Percentiles rank a stretch among this genome's conserved stretches.
Conservation (phyloP, 64 coral and sea anemone species). For the Stichodactyla mertensii region DNA sequence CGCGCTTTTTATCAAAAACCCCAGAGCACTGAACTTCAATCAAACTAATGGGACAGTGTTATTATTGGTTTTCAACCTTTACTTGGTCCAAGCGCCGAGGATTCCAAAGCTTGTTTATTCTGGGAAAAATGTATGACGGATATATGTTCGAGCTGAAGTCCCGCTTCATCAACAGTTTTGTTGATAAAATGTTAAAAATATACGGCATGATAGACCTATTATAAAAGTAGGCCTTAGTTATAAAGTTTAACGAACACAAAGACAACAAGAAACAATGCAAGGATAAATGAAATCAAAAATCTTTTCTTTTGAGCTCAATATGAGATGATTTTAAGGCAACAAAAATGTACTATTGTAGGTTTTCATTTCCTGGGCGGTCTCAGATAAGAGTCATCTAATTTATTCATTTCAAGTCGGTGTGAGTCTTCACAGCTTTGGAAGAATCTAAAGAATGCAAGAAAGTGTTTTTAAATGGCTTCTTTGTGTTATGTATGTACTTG, state of each 20-base stretch:
- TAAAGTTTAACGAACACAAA: neutral
- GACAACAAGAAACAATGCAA: neutral
- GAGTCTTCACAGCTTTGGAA: constrained; percentile 5
- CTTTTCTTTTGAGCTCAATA: neutral
- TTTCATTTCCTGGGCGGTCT: neutral
- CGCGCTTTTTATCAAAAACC: constrained; percentile 9
- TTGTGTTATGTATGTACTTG: neutral
- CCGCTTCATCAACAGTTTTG: neutral
- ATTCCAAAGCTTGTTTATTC: neutral
- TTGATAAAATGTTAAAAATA: neutral
- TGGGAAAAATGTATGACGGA: neutral
- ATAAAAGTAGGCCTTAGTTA: neutral
- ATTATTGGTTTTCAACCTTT: constrained; percentile 1
- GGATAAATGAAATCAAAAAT: neutral
- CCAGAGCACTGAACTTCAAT: neutral
- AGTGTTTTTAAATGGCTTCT: neutral
- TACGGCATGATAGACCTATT: neutral
- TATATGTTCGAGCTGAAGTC: neutral
- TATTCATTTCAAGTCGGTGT: constrained; percentile 6
- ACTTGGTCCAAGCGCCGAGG: neutral
- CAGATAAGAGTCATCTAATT: neutral
- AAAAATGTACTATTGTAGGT: neutral
- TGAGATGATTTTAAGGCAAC: too few relatives aligned
- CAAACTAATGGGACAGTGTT: neutral
- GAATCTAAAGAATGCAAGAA: constrained; percentile 13